Evolutionary conservation across 2,797 vertebrate species (phyloP).

Genomic region (Iguana delicatissima): DNA sequence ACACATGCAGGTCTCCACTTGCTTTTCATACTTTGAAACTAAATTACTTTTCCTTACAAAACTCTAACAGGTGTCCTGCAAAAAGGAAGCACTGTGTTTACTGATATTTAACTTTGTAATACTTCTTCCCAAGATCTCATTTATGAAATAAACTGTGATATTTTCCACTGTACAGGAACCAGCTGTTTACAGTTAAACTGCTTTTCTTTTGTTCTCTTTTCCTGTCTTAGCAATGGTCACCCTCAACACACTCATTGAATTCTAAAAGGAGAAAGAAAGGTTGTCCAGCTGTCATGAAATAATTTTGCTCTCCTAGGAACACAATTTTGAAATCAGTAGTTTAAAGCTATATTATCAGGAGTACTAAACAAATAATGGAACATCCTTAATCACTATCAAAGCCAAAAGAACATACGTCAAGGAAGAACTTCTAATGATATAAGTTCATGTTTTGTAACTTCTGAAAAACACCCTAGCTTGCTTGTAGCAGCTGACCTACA

Average conservation of each 20-base stretch:
- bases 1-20: neutral
- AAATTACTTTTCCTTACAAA: neutral
- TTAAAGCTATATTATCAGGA: neutral
- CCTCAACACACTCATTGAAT: neutral
- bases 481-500: neutral
- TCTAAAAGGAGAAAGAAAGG: neutral
- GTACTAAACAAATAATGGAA: neutral
- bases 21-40: neutral
- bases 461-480: neutral
- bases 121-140: constrained; percentile 46
- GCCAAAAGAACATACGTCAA: neutral
- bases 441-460: neutral
- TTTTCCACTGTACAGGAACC: constrained; percentile 19
- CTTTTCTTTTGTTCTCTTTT: neutral
- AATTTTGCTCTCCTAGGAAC: no score
- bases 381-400: neutral
- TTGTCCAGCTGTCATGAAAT: neutral
- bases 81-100: neutral
- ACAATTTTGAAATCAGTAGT: neutral
- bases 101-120: neutral
- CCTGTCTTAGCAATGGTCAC: neutral
- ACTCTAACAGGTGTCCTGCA: neutral
- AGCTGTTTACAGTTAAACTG: neutral
- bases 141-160: neutral
- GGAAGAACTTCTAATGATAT: neutral